Base-by-base conservation (phyloP, 2,888 invertebrate genomes). In the Caenorhabditis becei region DNA sequence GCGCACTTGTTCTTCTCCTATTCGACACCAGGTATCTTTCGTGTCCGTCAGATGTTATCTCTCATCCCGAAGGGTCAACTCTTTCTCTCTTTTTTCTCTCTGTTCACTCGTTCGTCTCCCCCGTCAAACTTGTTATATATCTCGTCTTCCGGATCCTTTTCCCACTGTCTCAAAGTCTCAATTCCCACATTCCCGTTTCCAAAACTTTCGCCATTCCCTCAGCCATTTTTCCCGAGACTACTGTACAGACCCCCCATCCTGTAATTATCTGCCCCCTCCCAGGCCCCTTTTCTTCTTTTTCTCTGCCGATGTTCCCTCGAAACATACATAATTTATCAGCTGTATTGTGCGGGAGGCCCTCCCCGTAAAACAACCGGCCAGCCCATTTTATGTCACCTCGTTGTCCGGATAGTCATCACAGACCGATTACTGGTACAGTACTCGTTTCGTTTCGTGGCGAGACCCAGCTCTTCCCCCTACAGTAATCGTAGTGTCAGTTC, bases 301-400 rank as follows among this genome's bases (percentile, higher is more conserved):
- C 20, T 3, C 41, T 41, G 41, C 16, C 16, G 7, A 5, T 41
- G 41, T 8, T 5, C 24, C 47, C n/a, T 37, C 51, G 51, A 72
- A 62, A 62, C 47, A 71, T 63, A 35, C 71, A 72, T 63, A 72
- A 72, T 72, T 63, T 56, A 72, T 72, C 71, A 71, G 71, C 58
- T n/a, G 28, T 49, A 58, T 58, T 58, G 53, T 69, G 44, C 37
- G 59, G 51, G 47, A 56, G 28, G 56, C 32, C n/a, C n/a, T n/a
- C n/a, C n/a, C n/a, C 47, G 35, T 59, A 59, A 61, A 61, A 70
- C 44, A 71, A 62, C 53, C 53, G 28, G 28, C n/a, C 18, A 18
- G 18, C 47, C 3, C 2, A 3, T 47, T 41, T 41, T 41, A 41
- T 41, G 41, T 41, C 41, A 18, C 47, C 47, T 41, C 41, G 41